A percentile compares a stretch with the other conserved stretches of the same genome.
phyloP scores from a whole-genome alignment of 1,140 invertebrate genomes.

The Pseudobourletiella spinata region DNA sequence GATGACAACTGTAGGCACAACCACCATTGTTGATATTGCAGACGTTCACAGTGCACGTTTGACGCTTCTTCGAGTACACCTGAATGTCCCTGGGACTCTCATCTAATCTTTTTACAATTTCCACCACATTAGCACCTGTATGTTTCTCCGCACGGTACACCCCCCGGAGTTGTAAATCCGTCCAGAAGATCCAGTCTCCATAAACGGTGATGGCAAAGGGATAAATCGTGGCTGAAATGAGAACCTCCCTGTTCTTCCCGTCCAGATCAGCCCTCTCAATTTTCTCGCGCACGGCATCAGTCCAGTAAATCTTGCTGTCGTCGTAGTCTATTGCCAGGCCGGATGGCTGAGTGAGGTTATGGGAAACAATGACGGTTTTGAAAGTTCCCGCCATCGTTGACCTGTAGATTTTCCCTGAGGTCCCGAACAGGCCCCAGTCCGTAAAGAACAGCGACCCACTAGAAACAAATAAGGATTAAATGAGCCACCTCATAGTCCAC shows the following conservation, averaged over 20 bases:
- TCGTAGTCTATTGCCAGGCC: conserved; percentile 94
- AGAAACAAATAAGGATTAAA: conserved; percentile 27
- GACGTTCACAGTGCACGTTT: conserved; percentile 71
- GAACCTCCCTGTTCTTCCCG: conserved; percentile 59
- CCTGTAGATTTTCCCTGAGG: conserved; percentile 85
- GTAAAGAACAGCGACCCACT: conserved; percentile 72
- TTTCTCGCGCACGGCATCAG: conserved; percentile 92
- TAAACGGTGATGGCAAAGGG: conserved; percentile 91
- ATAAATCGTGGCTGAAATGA: conserved; percentile 86
- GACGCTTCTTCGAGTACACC: conserved; percentile 68
- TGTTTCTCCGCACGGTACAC: conserved; percentile 95
- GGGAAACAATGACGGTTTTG: conserved; percentile 78
- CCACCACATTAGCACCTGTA: conserved; percentile 87
- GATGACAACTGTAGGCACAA: conserved; percentile 91
- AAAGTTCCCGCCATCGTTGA: conserved; percentile 94
- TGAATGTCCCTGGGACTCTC: conserved; percentile 85
- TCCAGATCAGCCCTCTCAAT: conserved; percentile 88
- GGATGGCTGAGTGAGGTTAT: conserved; percentile 87
- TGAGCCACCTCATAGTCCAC: too few species aligned
- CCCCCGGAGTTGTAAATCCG: conserved; percentile 84
- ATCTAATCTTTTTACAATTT: conserved; percentile 84
- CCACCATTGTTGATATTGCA: conserved; percentile 91
- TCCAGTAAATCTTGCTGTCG: conserved; percentile 93
- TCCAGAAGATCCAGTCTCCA: conserved; percentile 93
- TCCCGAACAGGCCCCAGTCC: conserved; percentile 86